Evolutionary conservation across 2,888 invertebrate genomes (phyloP).

Genomic region (Stenolophus ochropezus): DNA sequence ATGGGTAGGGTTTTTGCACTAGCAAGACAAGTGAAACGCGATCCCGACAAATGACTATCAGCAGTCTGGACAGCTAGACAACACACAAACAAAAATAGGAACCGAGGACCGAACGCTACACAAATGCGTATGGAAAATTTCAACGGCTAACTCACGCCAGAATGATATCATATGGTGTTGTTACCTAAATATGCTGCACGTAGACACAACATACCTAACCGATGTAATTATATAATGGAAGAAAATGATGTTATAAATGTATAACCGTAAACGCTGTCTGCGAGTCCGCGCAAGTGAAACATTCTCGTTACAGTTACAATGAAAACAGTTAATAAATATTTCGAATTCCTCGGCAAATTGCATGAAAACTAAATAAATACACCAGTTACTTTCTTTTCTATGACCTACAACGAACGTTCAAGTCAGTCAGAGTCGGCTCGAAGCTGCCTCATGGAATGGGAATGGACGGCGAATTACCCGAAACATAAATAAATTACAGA

Average conservation of each 20-base stretch:
- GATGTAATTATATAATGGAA: no score
- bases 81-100: conserved; percentile 6
- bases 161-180: no score
- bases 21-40: not conserved
- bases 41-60: conserved; percentile 3
- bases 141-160: no score
- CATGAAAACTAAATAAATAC: conserved; percentile 17
- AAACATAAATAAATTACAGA: no score
- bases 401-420: conserved; percentile 29
- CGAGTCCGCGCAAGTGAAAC: not conserved
- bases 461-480: no score
- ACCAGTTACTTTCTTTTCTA: conserved; percentile 22
- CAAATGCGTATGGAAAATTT: no score
- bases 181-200: no score
- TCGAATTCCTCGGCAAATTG: not conserved
- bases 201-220: no score
- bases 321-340: conserved; percentile 30
- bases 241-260: no score
- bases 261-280: not conserved
- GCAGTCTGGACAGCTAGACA: conserved; percentile 11
- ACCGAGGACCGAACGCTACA: not conserved
- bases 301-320: conserved; percentile 5
- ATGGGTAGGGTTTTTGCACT: not conserved
- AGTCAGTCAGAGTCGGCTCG: no score
- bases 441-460: no score